Evolutionary conservation across 1,140 invertebrate genomes (phyloP).

Genomic region (Ceratina japonica): DNA sequence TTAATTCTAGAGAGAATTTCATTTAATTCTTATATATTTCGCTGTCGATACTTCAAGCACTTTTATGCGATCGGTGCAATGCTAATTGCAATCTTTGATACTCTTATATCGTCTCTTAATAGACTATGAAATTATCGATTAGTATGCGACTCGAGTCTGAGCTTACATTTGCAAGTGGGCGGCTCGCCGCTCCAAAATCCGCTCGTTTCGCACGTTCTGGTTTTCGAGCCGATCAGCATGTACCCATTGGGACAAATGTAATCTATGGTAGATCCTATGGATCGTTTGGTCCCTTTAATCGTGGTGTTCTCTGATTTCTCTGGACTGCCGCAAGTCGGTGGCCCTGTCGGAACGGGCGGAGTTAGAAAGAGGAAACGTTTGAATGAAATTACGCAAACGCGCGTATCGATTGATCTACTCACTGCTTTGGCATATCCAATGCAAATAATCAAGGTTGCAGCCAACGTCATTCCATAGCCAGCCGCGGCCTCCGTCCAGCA

Average conservation of each 20-base stretch:
- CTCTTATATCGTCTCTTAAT: neutral
- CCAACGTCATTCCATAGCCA: constrained; percentile 98
- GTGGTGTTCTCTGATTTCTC: constrained; percentile 92
- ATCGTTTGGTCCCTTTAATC: constrained; percentile 85
- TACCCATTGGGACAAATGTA: constrained; percentile 92
- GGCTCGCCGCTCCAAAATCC: constrained; percentile 91
- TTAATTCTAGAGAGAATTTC: too few relatives aligned
- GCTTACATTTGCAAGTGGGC: constrained; percentile 92
- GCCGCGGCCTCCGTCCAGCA: constrained; percentile 91
- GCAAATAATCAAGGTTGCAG: constrained; percentile 94
- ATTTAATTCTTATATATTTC: too few relatives aligned
- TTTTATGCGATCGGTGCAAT: too few relatives aligned
- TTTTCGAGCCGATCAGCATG: constrained; percentile 87
- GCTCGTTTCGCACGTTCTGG: constrained; percentile 84
- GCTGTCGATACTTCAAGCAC: too few relatives aligned
- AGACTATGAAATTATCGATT: constrained; percentile 4
- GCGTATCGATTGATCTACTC: constrained; percentile 75
- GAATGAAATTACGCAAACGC: neutral
- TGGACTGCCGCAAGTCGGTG: constrained; percentile 91
- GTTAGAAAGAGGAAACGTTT: neutral
- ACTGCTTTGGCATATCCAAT: constrained; percentile 96
- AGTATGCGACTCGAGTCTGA: constrained; percentile 15
- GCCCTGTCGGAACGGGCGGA: constrained; percentile 79
- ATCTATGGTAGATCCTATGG: constrained; percentile 84
- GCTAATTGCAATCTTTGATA: too few relatives aligned